Base-by-base conservation (phyloP, 1,140 invertebrate genomes). In the Apolygus lucorum region DNA sequence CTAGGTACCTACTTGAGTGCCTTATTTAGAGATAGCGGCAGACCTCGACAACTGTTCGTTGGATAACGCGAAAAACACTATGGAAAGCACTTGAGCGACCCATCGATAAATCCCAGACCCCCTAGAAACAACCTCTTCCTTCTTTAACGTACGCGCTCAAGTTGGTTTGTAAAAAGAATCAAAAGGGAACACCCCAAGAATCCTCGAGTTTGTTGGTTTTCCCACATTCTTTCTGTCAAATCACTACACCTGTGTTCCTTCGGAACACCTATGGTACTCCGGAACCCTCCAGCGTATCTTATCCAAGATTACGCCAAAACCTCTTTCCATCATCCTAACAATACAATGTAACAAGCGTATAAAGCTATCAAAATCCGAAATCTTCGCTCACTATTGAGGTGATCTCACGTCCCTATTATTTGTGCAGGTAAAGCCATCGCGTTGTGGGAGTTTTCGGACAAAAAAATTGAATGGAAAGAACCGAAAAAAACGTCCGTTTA, bases 181-280 rank as follows among this genome's bases (percentile, higher is more conserved):
- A 8, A 49, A 49, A 49, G 17, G 34, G 17, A 49, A 49, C 8
- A 49, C 4, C 34, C 34, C 34, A 42, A 42, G 34, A 8, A 17
- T 17, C 34, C 34, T 42, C 34, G n/a, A 13, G 54, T 59, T 59
- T 59, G 54, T 59, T 59, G 54, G 54, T 59, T 59, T 59, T 59
- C 54, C 54, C 54, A 59, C 54, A 59, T 59, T 59, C 54, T 59
- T n/a, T 17, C 13, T 24, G 54, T 59, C 54, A 59, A 22, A 59
- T 59, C 8, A 24, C 11, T 59, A 59, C 54, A 59, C 54, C 54
- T 59, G 54, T 59, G 11, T 21, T 8, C 2, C 11, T n/a, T n/a
- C 54, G 11, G 54, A 59, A 42, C 34, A 42, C 34, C 34, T 42
- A 42, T 42, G 17, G 34, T n/a, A n/a, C n/a, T n/a, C n/a, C n/a